Percentiles rank a stretch among this genome's conserved stretches.
phyloP scores from a whole-genome alignment of 2,113 vertebrate species.

The Raja brachyura region DNA sequence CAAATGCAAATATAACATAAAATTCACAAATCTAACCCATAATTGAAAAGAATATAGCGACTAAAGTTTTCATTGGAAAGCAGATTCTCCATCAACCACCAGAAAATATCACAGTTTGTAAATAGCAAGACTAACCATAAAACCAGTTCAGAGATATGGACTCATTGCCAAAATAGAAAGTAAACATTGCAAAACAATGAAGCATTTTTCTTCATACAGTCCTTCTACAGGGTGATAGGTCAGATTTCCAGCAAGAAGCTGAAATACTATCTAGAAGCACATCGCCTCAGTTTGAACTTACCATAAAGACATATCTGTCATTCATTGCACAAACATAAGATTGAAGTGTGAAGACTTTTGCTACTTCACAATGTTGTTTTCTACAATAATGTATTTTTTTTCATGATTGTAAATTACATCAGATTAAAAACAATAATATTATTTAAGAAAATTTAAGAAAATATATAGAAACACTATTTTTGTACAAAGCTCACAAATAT shows the following conservation, averaged over 20 bases:
- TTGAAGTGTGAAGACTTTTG: not conserved
- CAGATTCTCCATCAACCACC: constrained; percentile 1
- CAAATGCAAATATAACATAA: not conserved
- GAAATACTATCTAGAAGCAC: constrained; percentile 5
- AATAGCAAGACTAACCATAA: not conserved
- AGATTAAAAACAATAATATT: constrained; percentile 23
- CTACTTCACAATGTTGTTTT: constrained; percentile 8
- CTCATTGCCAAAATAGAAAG: not conserved
- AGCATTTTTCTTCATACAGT: constrained; percentile 3
- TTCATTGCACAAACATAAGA: not conserved
- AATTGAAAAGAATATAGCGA: constrained; percentile 8
- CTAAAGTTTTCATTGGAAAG: constrained; percentile 5
- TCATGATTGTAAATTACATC: constrained; percentile 18
- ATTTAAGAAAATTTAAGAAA: constrained; percentile 32
- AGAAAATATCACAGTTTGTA: constrained; percentile 32
- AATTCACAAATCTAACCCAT: constrained; percentile 16
- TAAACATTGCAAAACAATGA: not conserved
- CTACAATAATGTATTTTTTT: constrained; percentile 24
- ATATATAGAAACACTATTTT: constrained; percentile 32
- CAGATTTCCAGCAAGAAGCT: constrained; percentile 21
- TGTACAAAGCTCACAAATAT: constrained; percentile 34
- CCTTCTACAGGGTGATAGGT: not conserved
- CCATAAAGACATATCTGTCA: not conserved
- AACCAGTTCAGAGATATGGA: not conserved
- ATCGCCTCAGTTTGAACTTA: not conserved